A percentile compares a stretch with the other conserved stretches of the same genome.
These are phyloP conservation scores for Aurelia coerulea DNA, from an alignment of 30 jellyfish, hydroid and myxozoan genomes.

Conservation along the genomic window DNA sequence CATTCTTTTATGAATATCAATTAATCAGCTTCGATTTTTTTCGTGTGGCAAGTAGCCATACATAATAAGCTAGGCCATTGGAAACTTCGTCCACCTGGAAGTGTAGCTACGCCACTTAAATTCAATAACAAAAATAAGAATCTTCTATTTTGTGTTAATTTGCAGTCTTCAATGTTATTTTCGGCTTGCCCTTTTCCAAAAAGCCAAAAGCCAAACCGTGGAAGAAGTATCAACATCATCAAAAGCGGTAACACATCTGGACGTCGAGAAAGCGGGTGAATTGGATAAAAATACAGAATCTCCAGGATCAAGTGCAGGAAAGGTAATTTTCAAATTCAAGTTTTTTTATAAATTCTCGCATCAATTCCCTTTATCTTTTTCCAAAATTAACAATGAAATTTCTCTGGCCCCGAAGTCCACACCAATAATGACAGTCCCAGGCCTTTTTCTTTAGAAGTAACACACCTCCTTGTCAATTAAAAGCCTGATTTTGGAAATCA, in stretches of 20 bases:
- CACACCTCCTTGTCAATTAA: too few relatives aligned
- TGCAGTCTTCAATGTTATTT: constrained; percentile 5
- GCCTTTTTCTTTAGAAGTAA: constrained; percentile 8
- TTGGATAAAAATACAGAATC: constrained; percentile 41
- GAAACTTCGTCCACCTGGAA: constrained; percentile 14
- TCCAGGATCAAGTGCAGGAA: constrained; percentile 47
- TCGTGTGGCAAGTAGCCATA: constrained; percentile 26
- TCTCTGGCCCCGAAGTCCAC: constrained; percentile 37
- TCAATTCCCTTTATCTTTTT: constrained; percentile 4
- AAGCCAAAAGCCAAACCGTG: constrained; percentile 53
- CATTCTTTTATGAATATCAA: not conserved
- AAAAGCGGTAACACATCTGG: constrained; percentile 11
- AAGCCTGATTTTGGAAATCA: too few relatives aligned
- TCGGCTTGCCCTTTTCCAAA: constrained; percentile 58
- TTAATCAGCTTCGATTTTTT: constrained; percentile 31
- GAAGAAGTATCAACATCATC: constrained; percentile 45
- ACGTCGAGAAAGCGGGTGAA: constrained; percentile 12
- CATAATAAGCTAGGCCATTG: constrained; percentile 1
- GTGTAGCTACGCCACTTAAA: constrained; percentile 27
- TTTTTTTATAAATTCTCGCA: not conserved
- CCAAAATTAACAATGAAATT: constrained; percentile 16
- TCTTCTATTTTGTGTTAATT: constrained; percentile 4
- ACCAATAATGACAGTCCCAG: not conserved
- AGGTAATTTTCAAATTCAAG: constrained; percentile 22
- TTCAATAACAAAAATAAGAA: constrained; percentile 12